These are phyloP conservation scores for Crotalus horridus DNA, from an alignment of 2,113 vertebrate species.

Conservation along the genomic window DNA sequence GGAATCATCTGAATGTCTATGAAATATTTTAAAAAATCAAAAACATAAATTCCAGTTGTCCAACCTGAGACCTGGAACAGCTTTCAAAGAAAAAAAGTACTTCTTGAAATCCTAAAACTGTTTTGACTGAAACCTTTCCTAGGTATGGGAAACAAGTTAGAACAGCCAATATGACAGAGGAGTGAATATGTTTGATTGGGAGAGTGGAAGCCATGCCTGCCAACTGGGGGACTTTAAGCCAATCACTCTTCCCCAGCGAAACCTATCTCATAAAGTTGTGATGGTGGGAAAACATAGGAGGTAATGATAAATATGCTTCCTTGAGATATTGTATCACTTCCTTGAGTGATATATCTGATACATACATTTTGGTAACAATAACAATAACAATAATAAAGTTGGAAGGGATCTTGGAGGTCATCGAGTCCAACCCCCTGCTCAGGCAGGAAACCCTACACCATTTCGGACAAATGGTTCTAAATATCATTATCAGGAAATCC, in stretches of 20 bases:
- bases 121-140: background rate
- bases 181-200: background rate
- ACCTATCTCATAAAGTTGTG: background rate
- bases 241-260: background rate
- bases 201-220: background rate
- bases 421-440: no score
- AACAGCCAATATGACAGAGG: background rate
- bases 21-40: background rate
- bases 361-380: background rate
- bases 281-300: background rate
- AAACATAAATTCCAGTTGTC: background rate
- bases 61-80: background rate
- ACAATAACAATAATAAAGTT: no score
- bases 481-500: background rate
- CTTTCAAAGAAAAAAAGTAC: background rate
- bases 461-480: background rate
- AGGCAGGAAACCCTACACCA: no score
- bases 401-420: no score
- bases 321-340: background rate
- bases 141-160: background rate
- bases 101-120: background rate
- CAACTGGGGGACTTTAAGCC: background rate
- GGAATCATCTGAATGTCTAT: background rate
- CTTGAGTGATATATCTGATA: background rate
- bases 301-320: background rate